These are phyloP conservation scores for Agelastica alni DNA, from an alignment of 2,888 invertebrate species.

Conservation along the genomic window DNA sequence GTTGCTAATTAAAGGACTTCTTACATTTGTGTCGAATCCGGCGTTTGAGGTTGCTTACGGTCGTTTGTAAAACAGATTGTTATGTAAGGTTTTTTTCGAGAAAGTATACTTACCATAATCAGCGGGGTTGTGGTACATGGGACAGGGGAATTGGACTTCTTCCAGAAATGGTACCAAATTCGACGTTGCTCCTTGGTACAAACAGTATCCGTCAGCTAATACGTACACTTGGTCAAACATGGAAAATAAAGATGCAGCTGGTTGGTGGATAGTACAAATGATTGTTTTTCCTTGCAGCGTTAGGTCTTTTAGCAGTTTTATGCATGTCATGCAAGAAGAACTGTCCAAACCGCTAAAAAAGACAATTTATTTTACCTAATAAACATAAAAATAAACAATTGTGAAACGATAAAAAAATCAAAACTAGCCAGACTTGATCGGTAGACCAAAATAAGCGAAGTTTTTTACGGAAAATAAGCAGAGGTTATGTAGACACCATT, in stretches of 20 bases:
- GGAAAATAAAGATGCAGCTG: slow-evolving; percentile 85
- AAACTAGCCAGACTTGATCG: too few species aligned
- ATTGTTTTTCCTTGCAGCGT: slow-evolving; percentile 85
- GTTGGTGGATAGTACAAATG: slow-evolving; percentile 95
- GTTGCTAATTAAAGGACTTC: too few species aligned
- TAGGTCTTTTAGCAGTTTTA: slow-evolving; percentile 76
- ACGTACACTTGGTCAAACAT: slow-evolving; percentile 92
- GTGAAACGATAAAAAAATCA: too few species aligned
- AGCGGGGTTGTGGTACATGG: slow-evolving; percentile 93
- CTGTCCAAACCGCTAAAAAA: slow-evolving; percentile 81
- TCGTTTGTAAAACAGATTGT: too few species aligned
- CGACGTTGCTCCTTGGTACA: slow-evolving; percentile 79
- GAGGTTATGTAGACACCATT: too few species aligned
- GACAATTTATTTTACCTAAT: too few species aligned
- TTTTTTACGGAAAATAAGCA: too few species aligned
- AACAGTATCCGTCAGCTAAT: slow-evolving; percentile 81
- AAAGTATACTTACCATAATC: slow-evolving; percentile 81
- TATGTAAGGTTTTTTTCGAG: too few species aligned
- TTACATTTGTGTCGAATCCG: too few species aligned
- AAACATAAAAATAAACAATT: too few species aligned
- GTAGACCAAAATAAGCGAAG: too few species aligned
- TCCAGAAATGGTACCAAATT: slow-evolving; percentile 79
- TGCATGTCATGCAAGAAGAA: slow-evolving; percentile 81
- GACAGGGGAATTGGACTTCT: slow-evolving; percentile 77
- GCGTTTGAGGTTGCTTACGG: too few species aligned